Conservation (phyloP, 2,888 invertebrate species). For the Lasioglossum lativentre region DNA sequence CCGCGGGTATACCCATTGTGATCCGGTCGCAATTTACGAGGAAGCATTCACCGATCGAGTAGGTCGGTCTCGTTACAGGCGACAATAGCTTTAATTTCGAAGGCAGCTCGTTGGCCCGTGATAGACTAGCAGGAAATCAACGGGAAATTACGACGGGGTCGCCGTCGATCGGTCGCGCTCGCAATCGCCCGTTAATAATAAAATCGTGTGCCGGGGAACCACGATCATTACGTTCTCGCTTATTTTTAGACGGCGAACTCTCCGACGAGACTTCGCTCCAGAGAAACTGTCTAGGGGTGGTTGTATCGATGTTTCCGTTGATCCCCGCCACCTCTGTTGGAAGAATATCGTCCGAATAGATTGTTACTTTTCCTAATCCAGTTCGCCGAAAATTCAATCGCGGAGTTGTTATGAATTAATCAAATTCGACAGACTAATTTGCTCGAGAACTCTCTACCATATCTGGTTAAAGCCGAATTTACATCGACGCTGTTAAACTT, state of each 20-base stretch:
- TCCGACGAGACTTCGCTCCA: not conserved
- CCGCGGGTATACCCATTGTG: slow-evolving; percentile 45
- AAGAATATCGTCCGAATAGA: not conserved
- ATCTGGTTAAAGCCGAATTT: not conserved
- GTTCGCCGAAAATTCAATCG: not conserved
- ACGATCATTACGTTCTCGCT: slow-evolving; percentile 11
- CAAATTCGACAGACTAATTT: not conserved
- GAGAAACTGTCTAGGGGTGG: not conserved
- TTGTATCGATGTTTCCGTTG: not conserved
- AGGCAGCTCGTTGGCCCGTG: slow-evolving; percentile 34
- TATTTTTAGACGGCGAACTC: slow-evolving; percentile 3
- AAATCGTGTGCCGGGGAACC: slow-evolving; percentile 16
- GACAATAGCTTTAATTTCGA: slow-evolving; percentile 55
- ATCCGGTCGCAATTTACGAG: slow-evolving; percentile 45
- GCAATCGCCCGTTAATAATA: slow-evolving; percentile 40
- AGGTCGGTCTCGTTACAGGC: slow-evolving; percentile 8
- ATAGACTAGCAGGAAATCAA: slow-evolving; percentile 57
- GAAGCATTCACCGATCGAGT: slow-evolving; percentile 16
- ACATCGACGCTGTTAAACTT: not conserved
- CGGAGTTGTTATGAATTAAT: not conserved
- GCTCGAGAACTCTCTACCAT: not conserved
- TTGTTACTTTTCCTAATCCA: not conserved
- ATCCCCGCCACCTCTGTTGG: not conserved
- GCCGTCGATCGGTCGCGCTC: slow-evolving; percentile 25
- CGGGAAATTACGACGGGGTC: slow-evolving; percentile 46